Evolutionary conservation across 2,888 invertebrate species (phyloP).

Genomic region (Cyclophora punctaria): DNA sequence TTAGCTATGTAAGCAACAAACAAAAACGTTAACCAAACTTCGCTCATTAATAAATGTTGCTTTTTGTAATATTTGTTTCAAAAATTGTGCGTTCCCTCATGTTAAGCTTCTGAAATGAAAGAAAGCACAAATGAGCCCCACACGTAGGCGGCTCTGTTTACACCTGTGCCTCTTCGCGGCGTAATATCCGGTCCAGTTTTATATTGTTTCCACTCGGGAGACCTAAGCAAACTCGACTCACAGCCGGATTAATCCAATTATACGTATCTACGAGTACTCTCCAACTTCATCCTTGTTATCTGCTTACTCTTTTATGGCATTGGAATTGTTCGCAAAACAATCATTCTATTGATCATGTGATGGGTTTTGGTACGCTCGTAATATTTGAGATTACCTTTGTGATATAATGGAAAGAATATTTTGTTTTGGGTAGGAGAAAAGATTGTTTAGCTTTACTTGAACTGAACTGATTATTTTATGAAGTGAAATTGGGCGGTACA

Average conservation of each 20-base stretch:
- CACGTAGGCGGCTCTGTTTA: constrained; percentile 47
- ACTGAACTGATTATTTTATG: no score
- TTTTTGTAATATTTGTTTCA: constrained; percentile 21
- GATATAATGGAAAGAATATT: no score
- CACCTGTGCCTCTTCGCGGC: constrained; percentile 59
- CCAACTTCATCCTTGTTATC: constrained; percentile 39
- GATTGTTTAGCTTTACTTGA: no score
- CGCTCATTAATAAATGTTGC: no score
- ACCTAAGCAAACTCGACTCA: constrained; percentile 61
- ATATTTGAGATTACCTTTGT: no score
- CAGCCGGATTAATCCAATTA: constrained; percentile 62
- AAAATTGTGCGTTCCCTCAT: constrained; percentile 23
- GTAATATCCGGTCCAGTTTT: constrained; percentile 68
- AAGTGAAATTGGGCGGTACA: no score
- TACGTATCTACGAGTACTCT: constrained; percentile 32
- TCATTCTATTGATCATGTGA: constrained; percentile 2
- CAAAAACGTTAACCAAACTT: no score
- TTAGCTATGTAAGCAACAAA: no score
- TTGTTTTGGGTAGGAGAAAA: no score
- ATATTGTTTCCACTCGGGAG: constrained; percentile 57
- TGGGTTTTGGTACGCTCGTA: no score
- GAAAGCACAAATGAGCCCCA: constrained; percentile 48
- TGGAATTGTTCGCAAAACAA: constrained; percentile 19
- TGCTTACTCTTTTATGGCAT: constrained; percentile 23
- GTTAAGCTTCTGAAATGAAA: constrained; percentile 38